These are phyloP conservation scores for Drosophila siamana DNA, from an alignment of 2,888 invertebrate genomes.

Conservation along the genomic window DNA sequence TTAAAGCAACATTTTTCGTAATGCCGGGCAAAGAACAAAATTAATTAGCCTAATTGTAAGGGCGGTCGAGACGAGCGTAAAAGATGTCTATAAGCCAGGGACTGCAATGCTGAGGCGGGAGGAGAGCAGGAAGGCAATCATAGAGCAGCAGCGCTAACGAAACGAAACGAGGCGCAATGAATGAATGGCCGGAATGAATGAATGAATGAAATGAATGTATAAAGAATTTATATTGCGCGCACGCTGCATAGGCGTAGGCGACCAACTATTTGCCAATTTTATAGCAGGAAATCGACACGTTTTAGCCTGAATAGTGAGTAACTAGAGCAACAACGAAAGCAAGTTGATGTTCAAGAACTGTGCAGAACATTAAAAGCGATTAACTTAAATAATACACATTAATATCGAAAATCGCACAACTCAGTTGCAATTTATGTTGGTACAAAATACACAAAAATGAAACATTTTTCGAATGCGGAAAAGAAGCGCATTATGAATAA, in stretches of 20 bases:
- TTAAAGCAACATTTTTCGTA: constrained; percentile 81
- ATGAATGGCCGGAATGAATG: constrained; percentile 58
- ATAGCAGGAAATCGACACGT: background rate
- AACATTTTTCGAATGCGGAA: background rate
- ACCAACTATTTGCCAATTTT: constrained; percentile 9
- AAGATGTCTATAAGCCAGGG: constrained; percentile 16
- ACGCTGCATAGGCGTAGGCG: constrained; percentile 43
- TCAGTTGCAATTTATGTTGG: background rate
- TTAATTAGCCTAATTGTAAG: constrained; percentile 82
- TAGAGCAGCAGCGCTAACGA: constrained; percentile 44
- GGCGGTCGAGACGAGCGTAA: constrained; percentile 55
- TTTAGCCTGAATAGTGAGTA: background rate
- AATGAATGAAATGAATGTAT: constrained; percentile 66
- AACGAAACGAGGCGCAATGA: constrained; percentile 63
- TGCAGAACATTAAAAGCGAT: too few relatives aligned
- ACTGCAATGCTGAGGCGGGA: constrained; percentile 8
- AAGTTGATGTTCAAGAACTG: too few relatives aligned
- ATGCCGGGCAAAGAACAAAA: constrained; percentile 77
- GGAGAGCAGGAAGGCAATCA: constrained; percentile 27
- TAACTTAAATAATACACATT: background rate
- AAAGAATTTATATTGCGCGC: constrained; percentile 71
- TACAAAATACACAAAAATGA: too few relatives aligned
- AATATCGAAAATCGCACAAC: background rate
- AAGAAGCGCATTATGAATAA: background rate
- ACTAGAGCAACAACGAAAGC: background rate